Base-by-base conservation (phyloP, 2,888 invertebrate species). In the Protodeltote pygarga region DNA sequence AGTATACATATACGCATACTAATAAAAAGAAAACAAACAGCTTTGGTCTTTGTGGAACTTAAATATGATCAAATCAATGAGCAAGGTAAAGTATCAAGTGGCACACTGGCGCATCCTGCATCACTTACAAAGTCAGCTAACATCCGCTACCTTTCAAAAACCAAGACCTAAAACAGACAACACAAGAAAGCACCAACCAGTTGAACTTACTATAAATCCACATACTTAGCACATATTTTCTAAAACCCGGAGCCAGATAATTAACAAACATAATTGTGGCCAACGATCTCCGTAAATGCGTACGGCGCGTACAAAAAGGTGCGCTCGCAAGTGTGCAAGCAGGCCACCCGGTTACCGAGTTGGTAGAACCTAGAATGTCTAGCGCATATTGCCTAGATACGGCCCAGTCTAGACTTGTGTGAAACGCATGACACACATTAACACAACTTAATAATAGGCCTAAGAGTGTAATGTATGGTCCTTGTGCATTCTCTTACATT, bases 341-440 rank as follows among this genome's bases (percentile, higher is more conserved):
- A 69, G 84, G 89, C 82, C 78, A 89, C 85, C 85, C 74, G 87
- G 89, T 89, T 72, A 87, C 83, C 79, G 79, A 73, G 70, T 70
- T 78, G 81, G 67, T 69, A 71, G 77, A 71, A 62, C 75, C 81
- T 82, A 81, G 83, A 82, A 79, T 79, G 79, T 73, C 71, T 75
- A 59, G 66, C 55, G 58, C 38, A 54, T 58, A 67, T 54, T 67
- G 70, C 66, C 65, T 69, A 69, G 66, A 61, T 63, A 53, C 51
- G 58, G 65, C 65, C 54, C 45, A 42, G 70, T 67, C 73, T 74
- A 73, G 74, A 65, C 76, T 71, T 44, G 71, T 74, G 76, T 76
- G 78, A 81, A 80, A 80, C 73, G 73, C 63, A 63, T 64, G 80
- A 71, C 81, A 81, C 67, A 77, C 73, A 77, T 73, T 55, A 44